Percentiles rank a stretch among this genome's conserved stretches.
Evolutionary conservation across 2,797 vertebrate genomes (phyloP).

Genomic region (Malacoctenus gilli): DNA sequence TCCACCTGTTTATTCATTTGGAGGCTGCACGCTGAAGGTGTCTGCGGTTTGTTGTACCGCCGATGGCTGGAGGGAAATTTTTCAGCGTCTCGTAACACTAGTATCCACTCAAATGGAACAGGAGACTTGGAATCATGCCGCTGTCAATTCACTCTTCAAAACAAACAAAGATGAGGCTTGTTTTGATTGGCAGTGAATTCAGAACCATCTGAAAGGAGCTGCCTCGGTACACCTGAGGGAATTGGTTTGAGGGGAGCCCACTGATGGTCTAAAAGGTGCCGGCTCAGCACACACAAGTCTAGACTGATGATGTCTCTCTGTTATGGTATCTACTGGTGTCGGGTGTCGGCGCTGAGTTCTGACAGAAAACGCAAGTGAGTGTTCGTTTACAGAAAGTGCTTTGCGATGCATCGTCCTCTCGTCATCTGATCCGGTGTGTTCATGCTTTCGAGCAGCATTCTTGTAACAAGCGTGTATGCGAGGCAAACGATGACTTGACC

Average conservation of each 20-base stretch:
- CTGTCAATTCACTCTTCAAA: neutral
- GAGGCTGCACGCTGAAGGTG: too few relatives aligned
- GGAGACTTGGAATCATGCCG: neutral
- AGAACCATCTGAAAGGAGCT: conserved; percentile 12
- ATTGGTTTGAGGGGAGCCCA: neutral
- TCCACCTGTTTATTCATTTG: too few relatives aligned
- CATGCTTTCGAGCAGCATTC: neutral
- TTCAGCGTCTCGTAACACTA: too few relatives aligned
- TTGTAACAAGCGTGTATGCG: neutral
- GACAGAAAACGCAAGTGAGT: neutral
- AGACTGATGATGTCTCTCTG: neutral
- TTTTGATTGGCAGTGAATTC: conserved; percentile 10
- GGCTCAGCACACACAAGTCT: neutral
- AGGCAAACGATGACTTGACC: neutral
- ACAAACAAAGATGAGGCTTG: conserved; percentile 5
- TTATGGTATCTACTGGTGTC: neutral
- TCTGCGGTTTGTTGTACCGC: too few relatives aligned
- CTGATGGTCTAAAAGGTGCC: neutral
- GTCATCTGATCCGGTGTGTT: neutral
- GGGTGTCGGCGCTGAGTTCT: neutral
- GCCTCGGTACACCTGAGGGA: neutral
- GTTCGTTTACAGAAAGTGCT: neutral
- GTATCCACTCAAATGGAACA: neutral
- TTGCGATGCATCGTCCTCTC: neutral
- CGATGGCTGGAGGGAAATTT: too few relatives aligned